Evolutionary conservation across 2,888 invertebrate genomes (phyloP).

Genomic region (Amphimallon solstitiale): DNA sequence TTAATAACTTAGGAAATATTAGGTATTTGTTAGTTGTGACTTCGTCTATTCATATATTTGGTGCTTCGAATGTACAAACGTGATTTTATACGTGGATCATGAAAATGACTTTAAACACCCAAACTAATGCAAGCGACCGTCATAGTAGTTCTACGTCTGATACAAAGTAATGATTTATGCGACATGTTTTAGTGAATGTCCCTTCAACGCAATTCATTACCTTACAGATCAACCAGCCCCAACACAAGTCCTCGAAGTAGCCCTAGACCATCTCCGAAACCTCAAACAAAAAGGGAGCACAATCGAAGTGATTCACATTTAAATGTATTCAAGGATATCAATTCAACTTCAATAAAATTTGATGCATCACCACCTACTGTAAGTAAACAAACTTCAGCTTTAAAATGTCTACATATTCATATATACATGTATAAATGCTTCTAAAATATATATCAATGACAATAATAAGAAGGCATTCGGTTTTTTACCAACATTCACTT

Average conservation of each 20-base stretch:
- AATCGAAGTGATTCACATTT: slow-evolving; percentile 53
- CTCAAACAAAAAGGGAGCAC: slow-evolving; percentile 57
- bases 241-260: slow-evolving; percentile 64
- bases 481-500: no score
- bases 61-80: not conserved
- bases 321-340: slow-evolving; percentile 36
- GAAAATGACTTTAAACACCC: slow-evolving; percentile 40
- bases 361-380: slow-evolving; percentile 37
- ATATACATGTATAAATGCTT: no score
- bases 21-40: slow-evolving; percentile 2
- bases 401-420: not conserved
- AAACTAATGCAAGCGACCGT: slow-evolving; percentile 27
- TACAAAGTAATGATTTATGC: slow-evolving; percentile 32
- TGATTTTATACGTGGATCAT: slow-evolving; percentile 33
- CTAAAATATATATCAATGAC: no score
- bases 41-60: not conserved
- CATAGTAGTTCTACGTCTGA: slow-evolving; percentile 38
- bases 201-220: not conserved
- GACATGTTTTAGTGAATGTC: not conserved
- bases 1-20: slow-evolving; percentile 11
- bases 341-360: slow-evolving; percentile 39
- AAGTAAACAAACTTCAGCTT: slow-evolving; percentile 20
- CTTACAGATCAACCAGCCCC: slow-evolving; percentile 57
- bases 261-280: slow-evolving; percentile 66
- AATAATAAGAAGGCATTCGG: no score